Conservation (phyloP, 2,113 vertebrate species). For the Daboia siamensis region DNA sequence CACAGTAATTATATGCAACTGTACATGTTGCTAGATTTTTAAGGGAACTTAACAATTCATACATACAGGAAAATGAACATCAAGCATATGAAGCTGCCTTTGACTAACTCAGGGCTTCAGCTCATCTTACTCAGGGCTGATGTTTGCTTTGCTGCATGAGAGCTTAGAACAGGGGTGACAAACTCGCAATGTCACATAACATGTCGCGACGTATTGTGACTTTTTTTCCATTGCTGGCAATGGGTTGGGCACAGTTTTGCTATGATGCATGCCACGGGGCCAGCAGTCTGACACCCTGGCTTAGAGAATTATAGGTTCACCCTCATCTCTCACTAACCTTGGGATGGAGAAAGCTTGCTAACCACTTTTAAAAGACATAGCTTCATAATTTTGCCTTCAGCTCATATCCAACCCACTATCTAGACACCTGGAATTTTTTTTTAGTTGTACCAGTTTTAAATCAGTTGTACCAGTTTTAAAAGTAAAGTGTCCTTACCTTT, state of each 20-base stretch:
- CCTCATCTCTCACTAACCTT: not conserved
- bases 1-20: not conserved
- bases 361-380: not conserved
- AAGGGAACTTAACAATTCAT: not conserved
- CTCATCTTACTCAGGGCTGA: not conserved
- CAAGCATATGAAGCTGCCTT: not conserved
- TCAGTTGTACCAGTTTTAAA: not conserved
- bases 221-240: no score
- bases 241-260: no score
- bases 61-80: not conserved
- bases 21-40: not conserved
- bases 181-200: no score
- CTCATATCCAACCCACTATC: not conserved
- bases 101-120: not conserved
- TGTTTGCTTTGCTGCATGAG: not conserved
- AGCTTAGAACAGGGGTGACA: no score
- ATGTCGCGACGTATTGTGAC: no score
- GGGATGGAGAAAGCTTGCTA: not conserved
- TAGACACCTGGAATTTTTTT: not conserved
- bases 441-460: not conserved
- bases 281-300: no score
- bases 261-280: no score
- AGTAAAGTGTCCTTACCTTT: not conserved
- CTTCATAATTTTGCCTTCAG: not conserved
- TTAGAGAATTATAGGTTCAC: not conserved